Conservation (phyloP, 2,797 vertebrate genomes). For the Etheostoma nigrum region DNA sequence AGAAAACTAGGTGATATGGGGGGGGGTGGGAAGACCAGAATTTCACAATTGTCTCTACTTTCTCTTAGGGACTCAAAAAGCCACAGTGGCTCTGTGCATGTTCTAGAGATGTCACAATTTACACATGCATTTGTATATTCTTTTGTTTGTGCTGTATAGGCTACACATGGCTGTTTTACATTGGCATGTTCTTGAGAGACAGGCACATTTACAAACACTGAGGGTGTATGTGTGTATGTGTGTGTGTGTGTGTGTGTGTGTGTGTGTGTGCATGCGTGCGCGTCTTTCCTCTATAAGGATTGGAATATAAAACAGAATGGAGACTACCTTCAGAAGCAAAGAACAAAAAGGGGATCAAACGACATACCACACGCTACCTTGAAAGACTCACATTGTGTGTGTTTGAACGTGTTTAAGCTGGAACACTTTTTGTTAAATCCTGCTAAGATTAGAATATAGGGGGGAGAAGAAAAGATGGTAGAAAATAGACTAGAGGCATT, state of each 20-base stretch:
- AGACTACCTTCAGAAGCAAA: conserved; percentile 45
- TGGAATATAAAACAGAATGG: conserved; percentile 41
- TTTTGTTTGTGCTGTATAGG: conserved; percentile 23
- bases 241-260: not conserved
- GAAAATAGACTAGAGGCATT: conserved; percentile 54
- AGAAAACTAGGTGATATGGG: conserved; percentile 22
- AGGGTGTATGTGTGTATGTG: not conserved
- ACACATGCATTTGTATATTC: not conserved
- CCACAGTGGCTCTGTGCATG: conserved; percentile 31
- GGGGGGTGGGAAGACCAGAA: conserved; percentile 1
- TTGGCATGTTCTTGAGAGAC: conserved; percentile 30
- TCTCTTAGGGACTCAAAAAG: conserved; percentile 36
- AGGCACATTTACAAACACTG: not conserved
- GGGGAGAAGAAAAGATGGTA: conserved; percentile 53
- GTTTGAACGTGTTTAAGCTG: conserved; percentile 18
- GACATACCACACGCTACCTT: conserved; percentile 33
- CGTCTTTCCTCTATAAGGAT: conserved; percentile 33
- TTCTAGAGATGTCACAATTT: not conserved
- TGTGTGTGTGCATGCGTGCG: not conserved
- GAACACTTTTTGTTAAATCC: conserved; percentile 53
- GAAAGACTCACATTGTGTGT: conserved; percentile 33
- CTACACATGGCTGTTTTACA: conserved; percentile 8
- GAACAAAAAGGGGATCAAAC: conserved; percentile 54
- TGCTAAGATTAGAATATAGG: conserved; percentile 67
- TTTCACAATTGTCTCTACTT: not conserved